phyloP scores from a whole-genome alignment of 30 jellyfish, hydroid and myxozoan species.

The Rhopilema esculentum region DNA sequence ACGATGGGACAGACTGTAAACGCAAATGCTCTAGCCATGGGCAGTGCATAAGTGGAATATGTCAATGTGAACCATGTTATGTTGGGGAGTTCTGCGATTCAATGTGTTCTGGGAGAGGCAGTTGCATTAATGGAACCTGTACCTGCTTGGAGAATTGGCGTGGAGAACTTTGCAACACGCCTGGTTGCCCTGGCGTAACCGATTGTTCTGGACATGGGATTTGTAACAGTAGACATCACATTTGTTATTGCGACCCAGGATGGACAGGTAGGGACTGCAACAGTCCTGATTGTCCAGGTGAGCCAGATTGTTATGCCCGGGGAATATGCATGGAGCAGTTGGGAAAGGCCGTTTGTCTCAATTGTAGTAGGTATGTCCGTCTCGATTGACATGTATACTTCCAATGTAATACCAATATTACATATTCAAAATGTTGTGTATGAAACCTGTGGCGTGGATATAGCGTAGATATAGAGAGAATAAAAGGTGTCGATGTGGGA shows the following conservation, averaged over 20 bases:
- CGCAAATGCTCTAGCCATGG: constrained; percentile 65
- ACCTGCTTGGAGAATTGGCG: constrained; percentile 60
- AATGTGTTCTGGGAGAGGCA: constrained; percentile 61
- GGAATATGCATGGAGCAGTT: constrained; percentile 47
- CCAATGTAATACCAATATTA: no score
- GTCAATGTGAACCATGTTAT: constrained; percentile 51
- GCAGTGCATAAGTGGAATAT: constrained; percentile 52
- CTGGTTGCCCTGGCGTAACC: constrained; percentile 75
- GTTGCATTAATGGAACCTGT: constrained; percentile 46
- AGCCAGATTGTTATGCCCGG: constrained; percentile 72
- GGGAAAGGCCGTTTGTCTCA: constrained; percentile 62
- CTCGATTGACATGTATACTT: no score
- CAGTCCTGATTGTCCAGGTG: constrained; percentile 79
- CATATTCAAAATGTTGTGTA: neutral
- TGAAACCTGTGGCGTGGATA: neutral
- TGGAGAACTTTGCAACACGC: constrained; percentile 56
- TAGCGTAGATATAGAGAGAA: neutral
- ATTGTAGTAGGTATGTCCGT: constrained; percentile 49
- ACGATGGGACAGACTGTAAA: constrained; percentile 58
- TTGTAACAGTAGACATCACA: constrained; percentile 65
- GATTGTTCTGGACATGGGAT: constrained; percentile 76
- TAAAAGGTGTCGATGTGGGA: no score
- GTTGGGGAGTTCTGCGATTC: constrained; percentile 64
- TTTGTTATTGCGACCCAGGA: constrained; percentile 68
- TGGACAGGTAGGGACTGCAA: constrained; percentile 77